Evolutionary conservation across 2,888 invertebrate genomes (phyloP).

Genomic region (Catonia carolina): DNA sequence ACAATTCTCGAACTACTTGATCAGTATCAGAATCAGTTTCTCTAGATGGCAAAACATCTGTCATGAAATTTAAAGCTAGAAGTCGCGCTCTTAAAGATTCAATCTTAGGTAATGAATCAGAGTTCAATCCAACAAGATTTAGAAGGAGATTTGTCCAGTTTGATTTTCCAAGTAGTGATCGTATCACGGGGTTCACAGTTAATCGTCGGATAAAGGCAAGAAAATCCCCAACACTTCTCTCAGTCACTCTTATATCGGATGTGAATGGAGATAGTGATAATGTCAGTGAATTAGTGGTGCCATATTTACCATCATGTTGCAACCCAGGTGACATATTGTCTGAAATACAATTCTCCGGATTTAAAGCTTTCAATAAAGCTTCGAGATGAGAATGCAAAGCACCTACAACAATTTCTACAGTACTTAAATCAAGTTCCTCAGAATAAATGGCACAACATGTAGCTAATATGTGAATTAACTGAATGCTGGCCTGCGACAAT

Average conservation of each 20-base stretch:
- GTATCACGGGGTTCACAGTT: constrained; percentile 18
- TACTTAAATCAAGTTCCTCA: constrained; percentile 44
- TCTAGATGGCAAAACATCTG: constrained; percentile 44
- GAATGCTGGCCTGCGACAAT: constrained; percentile 46
- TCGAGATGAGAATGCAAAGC: constrained; percentile 38
- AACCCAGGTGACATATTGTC: too few relatives aligned
- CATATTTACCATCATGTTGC: too few relatives aligned
- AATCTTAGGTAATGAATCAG: constrained; percentile 38
- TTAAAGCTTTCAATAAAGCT: constrained; percentile 2
- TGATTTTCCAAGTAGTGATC: constrained; percentile 25
- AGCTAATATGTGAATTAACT: constrained; percentile 50
- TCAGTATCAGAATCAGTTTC: constrained; percentile 32
- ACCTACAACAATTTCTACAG: constrained; percentile 48
- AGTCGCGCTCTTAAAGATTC: constrained; percentile 49
- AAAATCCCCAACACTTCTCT: constrained; percentile 47
- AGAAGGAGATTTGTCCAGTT: constrained; percentile 30
- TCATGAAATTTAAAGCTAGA: constrained; percentile 49
- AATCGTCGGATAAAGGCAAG: constrained; percentile 47
- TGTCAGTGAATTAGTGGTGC: too few relatives aligned
- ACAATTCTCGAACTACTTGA: constrained; percentile 48
- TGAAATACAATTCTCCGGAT: too few relatives aligned
- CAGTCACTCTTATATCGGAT: background rate
- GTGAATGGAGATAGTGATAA: too few relatives aligned
- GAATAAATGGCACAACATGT: constrained; percentile 48
- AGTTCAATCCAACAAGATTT: constrained; percentile 25